Percentiles rank a stretch among this genome's conserved stretches.
Evolutionary conservation across 2,888 invertebrate genomes (phyloP).

Genomic region (Cheilosia variabilis): DNA sequence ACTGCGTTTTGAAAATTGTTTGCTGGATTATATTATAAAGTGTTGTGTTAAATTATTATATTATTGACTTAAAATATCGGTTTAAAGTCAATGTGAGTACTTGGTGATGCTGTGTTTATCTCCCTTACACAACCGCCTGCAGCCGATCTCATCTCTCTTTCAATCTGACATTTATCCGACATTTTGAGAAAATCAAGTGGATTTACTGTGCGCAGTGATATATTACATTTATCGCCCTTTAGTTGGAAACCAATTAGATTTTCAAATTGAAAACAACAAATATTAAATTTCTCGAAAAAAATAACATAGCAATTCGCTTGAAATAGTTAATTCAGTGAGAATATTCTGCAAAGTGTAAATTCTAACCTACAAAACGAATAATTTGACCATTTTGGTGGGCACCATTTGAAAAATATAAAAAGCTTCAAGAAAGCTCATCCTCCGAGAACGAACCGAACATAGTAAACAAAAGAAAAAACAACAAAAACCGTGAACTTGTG

Average conservation of each 20-base stretch:
- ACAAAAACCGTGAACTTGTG: conserved; percentile 65
- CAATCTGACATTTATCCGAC: conserved; percentile 71
- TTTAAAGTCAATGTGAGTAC: background rate
- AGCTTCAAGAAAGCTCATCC: conserved; percentile 29
- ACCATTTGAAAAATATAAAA: background rate
- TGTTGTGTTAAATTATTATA: conserved; percentile 6
- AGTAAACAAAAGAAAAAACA: conserved; percentile 4
- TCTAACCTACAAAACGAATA: conserved; percentile 32
- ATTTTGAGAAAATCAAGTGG: conserved; percentile 71
- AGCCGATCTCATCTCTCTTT: conserved; percentile 58
- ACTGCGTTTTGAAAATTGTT: conserved; percentile 1
- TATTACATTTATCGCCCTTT: background rate
- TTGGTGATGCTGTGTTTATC: conserved; percentile 53
- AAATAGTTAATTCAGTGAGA: background rate
- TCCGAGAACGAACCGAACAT: background rate
- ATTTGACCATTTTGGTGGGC: background rate
- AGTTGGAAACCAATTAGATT: conserved; percentile 68
- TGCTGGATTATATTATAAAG: background rate
- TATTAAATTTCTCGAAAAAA: conserved; percentile 1
- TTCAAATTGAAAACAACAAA: conserved; percentile 41
- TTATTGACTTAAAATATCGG: background rate
- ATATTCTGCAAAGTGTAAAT: conserved; percentile 40
- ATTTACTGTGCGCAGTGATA: conserved; percentile 45
- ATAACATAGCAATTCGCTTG: background rate
- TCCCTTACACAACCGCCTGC: conserved; percentile 50